phyloP scores from a whole-genome alignment of 2,888 invertebrate genomes.

The Norana najaformis region DNA sequence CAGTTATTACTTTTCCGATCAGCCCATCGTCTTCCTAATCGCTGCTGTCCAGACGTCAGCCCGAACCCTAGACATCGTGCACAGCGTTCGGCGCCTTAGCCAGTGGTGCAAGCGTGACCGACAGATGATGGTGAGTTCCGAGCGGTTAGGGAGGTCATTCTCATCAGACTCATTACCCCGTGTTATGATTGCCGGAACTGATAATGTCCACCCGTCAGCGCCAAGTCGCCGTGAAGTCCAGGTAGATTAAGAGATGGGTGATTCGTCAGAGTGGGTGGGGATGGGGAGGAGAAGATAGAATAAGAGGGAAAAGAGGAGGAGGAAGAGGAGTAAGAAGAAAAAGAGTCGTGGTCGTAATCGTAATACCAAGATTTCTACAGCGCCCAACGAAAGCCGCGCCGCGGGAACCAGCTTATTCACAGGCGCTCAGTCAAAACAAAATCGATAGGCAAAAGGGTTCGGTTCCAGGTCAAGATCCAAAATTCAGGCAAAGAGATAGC shows the following conservation, averaged over 20 bases:
- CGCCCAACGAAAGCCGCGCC: too few relatives aligned
- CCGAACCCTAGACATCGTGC: neutral
- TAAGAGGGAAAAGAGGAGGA: neutral
- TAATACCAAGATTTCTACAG: too few relatives aligned
- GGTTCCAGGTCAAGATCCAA: too few relatives aligned
- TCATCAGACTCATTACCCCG: neutral
- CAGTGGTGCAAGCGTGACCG: neutral
- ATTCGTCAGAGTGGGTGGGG: too few relatives aligned
- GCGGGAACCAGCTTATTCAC: too few relatives aligned
- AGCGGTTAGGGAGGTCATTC: neutral
- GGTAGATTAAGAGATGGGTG: neutral
- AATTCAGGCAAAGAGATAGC: too few relatives aligned
- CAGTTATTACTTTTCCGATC: neutral
- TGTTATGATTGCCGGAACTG: neutral
- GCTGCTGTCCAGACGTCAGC: neutral
- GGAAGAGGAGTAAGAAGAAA: neutral
- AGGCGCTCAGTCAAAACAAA: too few relatives aligned
- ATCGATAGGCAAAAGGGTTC: too few relatives aligned
- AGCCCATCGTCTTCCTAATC: neutral
- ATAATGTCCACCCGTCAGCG: neutral
- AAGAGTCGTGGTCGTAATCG: too few relatives aligned
- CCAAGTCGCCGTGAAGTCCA: neutral
- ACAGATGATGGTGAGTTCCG: neutral
- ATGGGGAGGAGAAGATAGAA: too few relatives aligned
- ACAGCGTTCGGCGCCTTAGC: neutral